These are phyloP conservation scores for Sepioteuthis lessoniana DNA, from an alignment of 2,888 invertebrate species.

Conservation along the genomic window DNA sequence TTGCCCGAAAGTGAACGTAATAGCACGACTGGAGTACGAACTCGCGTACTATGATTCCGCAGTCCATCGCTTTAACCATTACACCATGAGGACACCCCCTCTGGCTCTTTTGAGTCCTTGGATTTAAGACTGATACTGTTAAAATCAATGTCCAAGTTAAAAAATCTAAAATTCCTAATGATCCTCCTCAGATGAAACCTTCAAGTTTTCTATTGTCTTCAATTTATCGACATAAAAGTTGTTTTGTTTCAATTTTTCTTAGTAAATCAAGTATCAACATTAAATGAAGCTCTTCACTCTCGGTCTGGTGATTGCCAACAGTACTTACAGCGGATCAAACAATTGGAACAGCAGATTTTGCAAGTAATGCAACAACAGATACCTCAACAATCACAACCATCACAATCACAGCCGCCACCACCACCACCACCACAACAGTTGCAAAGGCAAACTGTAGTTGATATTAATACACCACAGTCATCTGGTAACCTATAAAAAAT, in stretches of 20 bases:
- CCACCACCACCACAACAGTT: background rate
- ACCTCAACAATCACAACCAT: background rate
- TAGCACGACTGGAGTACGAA: too few relatives aligned
- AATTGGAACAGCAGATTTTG: constrained; percentile 41
- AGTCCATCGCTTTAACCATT: too few relatives aligned
- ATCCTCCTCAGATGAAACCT: too few relatives aligned
- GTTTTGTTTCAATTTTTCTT: background rate
- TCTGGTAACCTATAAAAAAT: constrained; percentile 16
- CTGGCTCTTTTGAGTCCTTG: too few relatives aligned
- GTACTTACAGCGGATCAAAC: constrained; percentile 42
- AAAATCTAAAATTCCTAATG: too few relatives aligned
- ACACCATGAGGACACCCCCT: too few relatives aligned
- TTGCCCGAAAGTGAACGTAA: too few relatives aligned
- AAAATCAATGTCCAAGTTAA: too few relatives aligned
- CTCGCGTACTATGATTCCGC: too few relatives aligned
- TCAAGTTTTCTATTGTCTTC: too few relatives aligned
- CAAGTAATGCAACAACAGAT: constrained; percentile 37
- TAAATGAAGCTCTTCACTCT: constrained; percentile 34
- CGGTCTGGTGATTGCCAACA: constrained; percentile 41
- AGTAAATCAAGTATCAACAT: background rate
- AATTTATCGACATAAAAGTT: too few relatives aligned
- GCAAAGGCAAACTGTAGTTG: background rate
- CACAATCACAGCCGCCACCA: background rate
- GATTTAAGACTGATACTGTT: too few relatives aligned
- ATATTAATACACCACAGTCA: background rate